Base-by-base conservation (phyloP, 2,113 vertebrate species). In the Sinocyclocheilus maitianheensis region DNA sequence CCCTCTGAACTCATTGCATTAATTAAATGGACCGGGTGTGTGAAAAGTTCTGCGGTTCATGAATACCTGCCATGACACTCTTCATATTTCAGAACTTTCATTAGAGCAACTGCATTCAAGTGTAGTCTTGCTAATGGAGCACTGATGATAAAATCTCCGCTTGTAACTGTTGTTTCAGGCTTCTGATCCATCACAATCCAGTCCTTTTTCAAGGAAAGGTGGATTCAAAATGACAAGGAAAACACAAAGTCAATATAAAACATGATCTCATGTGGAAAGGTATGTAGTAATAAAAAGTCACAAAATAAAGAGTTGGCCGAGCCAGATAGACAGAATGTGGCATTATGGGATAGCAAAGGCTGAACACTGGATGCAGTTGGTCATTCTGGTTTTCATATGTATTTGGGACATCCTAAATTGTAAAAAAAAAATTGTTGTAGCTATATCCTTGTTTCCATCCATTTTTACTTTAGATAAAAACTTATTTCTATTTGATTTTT, bases 21-120 rank as follows among this genome's bases (percentile, higher is more conserved):
- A 87, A 91, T 90, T 71, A 90, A 84, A 83, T 4, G 4, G 30
- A 58, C 58, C 20, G 10, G 62, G 77, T 55, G 87, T 87, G 87
- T 84, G 67, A 88, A 87, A 85, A n/a, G 78, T 69, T 87, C 30
- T 18, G 24, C 46, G n/a, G 51, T 63, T 85, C 26, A 71, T 40
- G 77, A 79, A 87, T 88, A 14, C 86, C 72, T 78, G 85, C 83
- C 78, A 87, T 81, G 62, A 51, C n/a, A 71, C 85, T 77, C 55
- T 89, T 89, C 86, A 85, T 82, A 63, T 84, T 85, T 82, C 71
- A 26, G 13, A 63, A 51, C 62, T 80, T 77, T 89, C 78, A 87
- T 88, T 83, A 77, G 24, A 62, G 12, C 3, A 10, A 37, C 46
- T 34, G 16, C 69, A 79, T 74, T 84, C 30, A 55, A 11, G 67